Evolutionary conservation across 2,888 invertebrate species (phyloP).

Genomic region (Gordius sp.): DNA sequence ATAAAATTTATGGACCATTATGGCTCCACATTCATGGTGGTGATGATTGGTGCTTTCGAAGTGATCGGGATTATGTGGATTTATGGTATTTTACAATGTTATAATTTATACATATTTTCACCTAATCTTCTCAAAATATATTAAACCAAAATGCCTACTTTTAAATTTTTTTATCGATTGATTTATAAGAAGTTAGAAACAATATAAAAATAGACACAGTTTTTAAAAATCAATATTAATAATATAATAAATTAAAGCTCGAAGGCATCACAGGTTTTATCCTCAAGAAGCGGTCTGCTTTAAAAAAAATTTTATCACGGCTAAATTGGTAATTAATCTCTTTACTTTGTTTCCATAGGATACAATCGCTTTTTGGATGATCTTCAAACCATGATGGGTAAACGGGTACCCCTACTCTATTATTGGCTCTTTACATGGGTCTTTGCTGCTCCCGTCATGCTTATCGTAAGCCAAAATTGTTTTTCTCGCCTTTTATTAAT

Average conservation of each 20-base stretch:
- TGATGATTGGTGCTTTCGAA: constrained; percentile 45
- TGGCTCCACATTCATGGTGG: constrained; percentile 35
- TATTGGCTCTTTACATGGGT: constrained; percentile 12
- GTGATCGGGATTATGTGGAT: constrained; percentile 45
- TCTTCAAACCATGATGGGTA: constrained; percentile 12
- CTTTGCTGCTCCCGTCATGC: neutral
- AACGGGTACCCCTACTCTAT: neutral
- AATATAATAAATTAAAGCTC: too few relatives aligned
- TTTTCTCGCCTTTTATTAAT: too few relatives aligned
- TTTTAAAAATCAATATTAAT: too few relatives aligned
- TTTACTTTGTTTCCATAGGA: neutral
- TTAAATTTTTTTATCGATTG: too few relatives aligned
- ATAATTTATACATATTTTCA: too few relatives aligned
- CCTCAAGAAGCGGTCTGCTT: neutral
- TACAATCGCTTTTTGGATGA: constrained; percentile 10
- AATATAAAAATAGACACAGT: too few relatives aligned
- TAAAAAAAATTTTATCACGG: neutral
- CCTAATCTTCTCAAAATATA: too few relatives aligned
- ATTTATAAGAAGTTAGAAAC: too few relatives aligned
- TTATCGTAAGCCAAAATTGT: neutral
- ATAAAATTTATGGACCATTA: constrained; percentile 45
- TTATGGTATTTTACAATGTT: too few relatives aligned
- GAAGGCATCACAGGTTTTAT: too few relatives aligned
- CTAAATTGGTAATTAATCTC: neutral
- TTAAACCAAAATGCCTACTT: too few relatives aligned